Base-by-base conservation (phyloP, 2,888 invertebrate species). In the Argyra leucocephala region DNA sequence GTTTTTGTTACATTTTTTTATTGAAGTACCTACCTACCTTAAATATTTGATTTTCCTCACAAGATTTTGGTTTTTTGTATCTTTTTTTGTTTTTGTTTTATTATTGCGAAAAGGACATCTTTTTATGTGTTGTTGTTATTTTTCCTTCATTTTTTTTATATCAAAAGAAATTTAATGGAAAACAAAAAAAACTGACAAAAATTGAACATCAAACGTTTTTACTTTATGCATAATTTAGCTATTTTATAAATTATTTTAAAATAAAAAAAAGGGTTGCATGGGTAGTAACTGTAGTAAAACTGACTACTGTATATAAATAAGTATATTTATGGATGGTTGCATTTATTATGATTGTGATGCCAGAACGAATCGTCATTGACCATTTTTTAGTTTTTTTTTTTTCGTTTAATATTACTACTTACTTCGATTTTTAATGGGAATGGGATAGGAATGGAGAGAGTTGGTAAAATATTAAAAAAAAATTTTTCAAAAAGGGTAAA, bases 221-320 rank as follows among this genome's bases (percentile, higher is more conserved):
- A 15, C 18, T 48, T 48, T 48, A 48, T 48, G 48, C 48, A 48
- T 48, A 48, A 48, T 48, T 48, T 48, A 48, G 48, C 48, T 48
- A 48, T 48, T 48, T 48, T 48, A 15, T 5, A 4, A 10, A 10
- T 31, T 31, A 31, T 2, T 31, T 18, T 12, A 18, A 48, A 48
- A 48, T 15, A 9, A 18, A n/a, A 48, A 48, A 48, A 48, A 48
- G 7, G 31, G 31, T 10, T 31, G 31, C n/a, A n/a, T n/a, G 31
- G 31, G 31, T 1, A 31, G 31, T 4, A 2, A 48, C 18, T 15
- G 18, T 7, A 31, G 10, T 31, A 31, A 31, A 31, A 31, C 5
- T n/a, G n/a, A n/a, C n/a, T n/a, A n/a, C n/a, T n/a, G n/a, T n/a
- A n/a, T n/a, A n/a, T n/a, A n/a, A n/a, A n/a, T n/a, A n/a, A n/a